phyloP scores from a whole-genome alignment of 2,113 vertebrate genomes.

The Steatornis caripensis region DNA sequence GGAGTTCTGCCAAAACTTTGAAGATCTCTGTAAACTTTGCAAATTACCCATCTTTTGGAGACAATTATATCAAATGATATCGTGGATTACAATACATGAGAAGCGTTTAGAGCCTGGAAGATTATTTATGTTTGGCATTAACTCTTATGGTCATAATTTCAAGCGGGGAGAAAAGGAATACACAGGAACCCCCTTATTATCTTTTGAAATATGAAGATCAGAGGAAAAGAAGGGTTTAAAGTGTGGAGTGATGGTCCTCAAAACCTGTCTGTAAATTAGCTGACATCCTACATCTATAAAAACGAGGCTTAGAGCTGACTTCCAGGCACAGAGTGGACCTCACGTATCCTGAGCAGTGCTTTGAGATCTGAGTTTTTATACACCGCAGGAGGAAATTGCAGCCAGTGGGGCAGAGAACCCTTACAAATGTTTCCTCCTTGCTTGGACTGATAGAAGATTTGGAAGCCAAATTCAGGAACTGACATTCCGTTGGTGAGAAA shows the following conservation, averaged over 20 bases:
- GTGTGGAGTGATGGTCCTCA: constrained; percentile 34
- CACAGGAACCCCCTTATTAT: constrained; percentile 62
- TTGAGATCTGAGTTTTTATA: background rate
- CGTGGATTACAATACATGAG: constrained; percentile 62
- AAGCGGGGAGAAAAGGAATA: constrained; percentile 41
- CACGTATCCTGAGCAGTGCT: background rate
- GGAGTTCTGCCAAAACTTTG: constrained; percentile 58
- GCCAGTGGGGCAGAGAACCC: background rate
- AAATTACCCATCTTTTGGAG: constrained; percentile 62
- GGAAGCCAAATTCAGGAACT: background rate
- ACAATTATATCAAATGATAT: constrained; percentile 65
- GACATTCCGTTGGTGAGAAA: background rate
- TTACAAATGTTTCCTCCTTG: background rate
- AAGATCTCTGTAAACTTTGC: constrained; percentile 50
- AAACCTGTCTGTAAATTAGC: constrained; percentile 23
- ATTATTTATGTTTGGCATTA: constrained; percentile 64
- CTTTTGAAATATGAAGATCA: constrained; percentile 74
- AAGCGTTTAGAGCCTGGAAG: constrained; percentile 63
- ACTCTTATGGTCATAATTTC: constrained; percentile 58
- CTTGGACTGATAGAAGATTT: background rate
- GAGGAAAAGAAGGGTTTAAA: constrained; percentile 59
- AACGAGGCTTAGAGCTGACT: background rate
- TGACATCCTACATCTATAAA: constrained; percentile 40
- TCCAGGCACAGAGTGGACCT: background rate
- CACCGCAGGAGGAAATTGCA: background rate